These are phyloP conservation scores for Dryococelus australis DNA, from an alignment of 2,888 invertebrate species.

Conservation along the genomic window DNA sequence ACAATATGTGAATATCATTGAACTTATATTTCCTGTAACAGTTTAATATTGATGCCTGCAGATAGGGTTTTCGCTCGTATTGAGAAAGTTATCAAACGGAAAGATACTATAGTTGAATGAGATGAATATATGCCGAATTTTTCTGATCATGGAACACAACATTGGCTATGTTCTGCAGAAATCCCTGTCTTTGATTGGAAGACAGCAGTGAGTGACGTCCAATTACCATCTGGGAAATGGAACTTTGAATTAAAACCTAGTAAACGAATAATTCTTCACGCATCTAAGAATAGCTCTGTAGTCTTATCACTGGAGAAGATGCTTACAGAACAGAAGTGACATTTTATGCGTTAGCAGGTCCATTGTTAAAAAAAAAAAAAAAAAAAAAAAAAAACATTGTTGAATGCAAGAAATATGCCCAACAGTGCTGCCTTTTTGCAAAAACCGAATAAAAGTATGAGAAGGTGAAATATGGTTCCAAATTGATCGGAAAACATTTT, in stretches of 20 bases:
- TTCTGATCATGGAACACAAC: neutral
- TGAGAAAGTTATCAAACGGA: too few species aligned
- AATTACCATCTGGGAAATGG: constrained; percentile 22
- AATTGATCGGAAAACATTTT: neutral
- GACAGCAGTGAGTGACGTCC: neutral
- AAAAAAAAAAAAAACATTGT: neutral
- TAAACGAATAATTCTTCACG: neutral
- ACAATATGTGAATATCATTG: constrained; percentile 18
- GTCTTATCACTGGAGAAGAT: constrained; percentile 2
- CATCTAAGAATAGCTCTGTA: neutral
- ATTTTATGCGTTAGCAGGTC: constrained; percentile 11
- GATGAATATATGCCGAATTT: neutral
- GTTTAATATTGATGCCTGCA: constrained; percentile 30
- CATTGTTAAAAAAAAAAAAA: too few species aligned
- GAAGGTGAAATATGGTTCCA: too few species aligned
- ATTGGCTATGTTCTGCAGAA: constrained; percentile 19
- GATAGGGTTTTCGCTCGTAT: too few species aligned
- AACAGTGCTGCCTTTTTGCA: neutral
- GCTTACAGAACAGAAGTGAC: constrained; percentile 21
- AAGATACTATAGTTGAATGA: too few species aligned
- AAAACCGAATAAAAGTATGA: too few species aligned
- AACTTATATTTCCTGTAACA: constrained; percentile 31
- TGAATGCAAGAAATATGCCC: neutral
- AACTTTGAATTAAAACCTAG: neutral
- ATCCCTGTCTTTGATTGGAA: neutral